Base-by-base conservation (phyloP, 2,797 vertebrate species). In the Paramormyrops hopkinsi region DNA sequence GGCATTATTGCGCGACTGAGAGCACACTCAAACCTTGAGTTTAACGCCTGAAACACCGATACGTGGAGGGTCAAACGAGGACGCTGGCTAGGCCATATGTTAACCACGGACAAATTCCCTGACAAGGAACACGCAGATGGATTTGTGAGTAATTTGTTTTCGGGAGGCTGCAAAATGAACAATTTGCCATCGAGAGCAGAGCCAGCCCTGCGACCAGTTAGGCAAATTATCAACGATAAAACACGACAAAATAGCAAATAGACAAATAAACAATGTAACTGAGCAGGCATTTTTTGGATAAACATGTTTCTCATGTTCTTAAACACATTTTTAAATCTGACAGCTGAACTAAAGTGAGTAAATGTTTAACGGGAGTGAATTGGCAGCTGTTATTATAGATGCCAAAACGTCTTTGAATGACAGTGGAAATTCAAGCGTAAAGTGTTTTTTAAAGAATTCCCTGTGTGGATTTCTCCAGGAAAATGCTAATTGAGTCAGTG, bases 131-230 rank as follows among this genome's bases (percentile, higher is more conserved):
- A 19, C 2, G 6, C 14, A 79, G 33, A 46, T 46, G 7, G 41
- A 79, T 79, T 46, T 79, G 41, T 79, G 76, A 79, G 76, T 46
- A 79, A 79, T 79, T 79, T 79, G 76, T 46, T 14, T 79, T 79
- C 3, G 0, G 76, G 37, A 46, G 73, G 5, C 41, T 79, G 17
- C 7, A 46, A 79, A 46, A 41, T 41, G 2, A 79, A 46, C 7
- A 0, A 79, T 79, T 79, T 8, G 2, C 76, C 76, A 46, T n/a
- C 0, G 33, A 79, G 41, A 79, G 19, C 17, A 44, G 37, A 79
- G 76, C 76, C 76, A 46, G 41, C 41, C 41, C 41, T 8, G 76
- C 6, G 17, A 79, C 76, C 6, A 79, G 7, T 46, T 79, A 79
- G 17, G 29, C 76, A n/a, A 79, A 19, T 79, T 79, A 79, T 79